phyloP scores from a whole-genome alignment of 2,113 vertebrate species.

The Orthochromis malagaraziensis region DNA sequence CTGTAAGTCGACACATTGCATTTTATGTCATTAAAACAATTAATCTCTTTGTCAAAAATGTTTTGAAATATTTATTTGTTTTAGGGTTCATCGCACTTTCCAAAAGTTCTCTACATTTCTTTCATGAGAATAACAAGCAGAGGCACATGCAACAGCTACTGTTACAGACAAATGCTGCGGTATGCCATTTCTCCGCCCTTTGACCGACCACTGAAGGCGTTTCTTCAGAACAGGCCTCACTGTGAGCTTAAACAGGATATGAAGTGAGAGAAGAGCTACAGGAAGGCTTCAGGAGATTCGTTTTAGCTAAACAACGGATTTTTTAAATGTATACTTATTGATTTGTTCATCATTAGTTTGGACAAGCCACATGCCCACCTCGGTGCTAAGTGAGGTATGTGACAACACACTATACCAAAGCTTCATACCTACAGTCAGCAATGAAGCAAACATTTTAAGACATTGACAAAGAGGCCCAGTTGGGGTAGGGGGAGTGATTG shows the following conservation, averaged over 20 bases:
- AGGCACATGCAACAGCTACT: background rate
- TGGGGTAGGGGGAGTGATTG: background rate
- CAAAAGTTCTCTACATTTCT: background rate
- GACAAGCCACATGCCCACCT: fast-evolving
- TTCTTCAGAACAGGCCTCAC: background rate
- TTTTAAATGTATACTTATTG: fast-evolving
- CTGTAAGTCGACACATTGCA: fast-evolving
- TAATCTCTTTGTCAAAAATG: background rate
- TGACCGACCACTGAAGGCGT: background rate
- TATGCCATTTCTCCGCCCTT: background rate
- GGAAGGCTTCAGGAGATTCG: fast-evolving
- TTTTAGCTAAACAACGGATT: fast-evolving
- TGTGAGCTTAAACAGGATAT: background rate
- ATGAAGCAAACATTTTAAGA: background rate
- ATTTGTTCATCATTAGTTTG: background rate
- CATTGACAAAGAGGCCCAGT: fast-evolving
- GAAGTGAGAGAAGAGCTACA: background rate
- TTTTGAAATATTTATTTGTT: fast-evolving
- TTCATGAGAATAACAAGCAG: background rate
- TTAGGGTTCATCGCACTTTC: fast-evolving
- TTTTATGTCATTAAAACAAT: fast-evolving
- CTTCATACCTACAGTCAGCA: background rate
- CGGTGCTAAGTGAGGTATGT: fast-evolving
- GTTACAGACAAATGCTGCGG: fast-evolving
- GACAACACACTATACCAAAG: background rate